Evolutionary conservation across 35 echinoderm and acorn worm species (phyloP).

Genomic region (Ophioderma brevispina): DNA sequence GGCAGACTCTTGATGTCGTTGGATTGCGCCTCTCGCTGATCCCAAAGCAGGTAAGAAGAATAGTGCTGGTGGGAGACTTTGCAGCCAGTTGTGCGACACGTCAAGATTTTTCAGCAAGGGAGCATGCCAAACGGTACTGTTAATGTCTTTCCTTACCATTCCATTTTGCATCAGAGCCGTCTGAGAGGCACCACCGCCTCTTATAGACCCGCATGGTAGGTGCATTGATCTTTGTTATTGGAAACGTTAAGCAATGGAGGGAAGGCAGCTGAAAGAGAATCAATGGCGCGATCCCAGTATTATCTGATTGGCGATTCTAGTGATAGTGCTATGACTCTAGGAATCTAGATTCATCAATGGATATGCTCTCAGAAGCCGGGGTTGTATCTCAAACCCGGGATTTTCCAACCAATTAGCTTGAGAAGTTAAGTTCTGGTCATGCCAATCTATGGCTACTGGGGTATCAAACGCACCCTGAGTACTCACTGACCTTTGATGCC

Average conservation of each 20-base stretch:
- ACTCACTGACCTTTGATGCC: conserved; percentile 61
- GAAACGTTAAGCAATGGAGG: conserved; percentile 79
- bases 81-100: conserved; percentile 70
- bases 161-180: background rate
- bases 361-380: conserved; percentile 63
- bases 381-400: conserved; percentile 78
- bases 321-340: conserved; percentile 60
- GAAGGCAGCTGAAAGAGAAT: conserved; percentile 87
- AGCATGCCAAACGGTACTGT: conserved; percentile 65
- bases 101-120: conserved; percentile 69
- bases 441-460: conserved; percentile 88
- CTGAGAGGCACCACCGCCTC: background rate
- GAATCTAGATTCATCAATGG: conserved; percentile 51
- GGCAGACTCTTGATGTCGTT: conserved; percentile 73
- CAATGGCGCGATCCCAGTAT: conserved; percentile 73
- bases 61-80: conserved; percentile 55
- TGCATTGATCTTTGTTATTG: conserved; percentile 80
- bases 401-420: conserved; percentile 86
- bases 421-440: conserved; percentile 90
- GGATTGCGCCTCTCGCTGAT: conserved; percentile 36
- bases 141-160: background rate
- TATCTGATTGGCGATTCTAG: conserved; percentile 89
- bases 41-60: conserved; percentile 78
- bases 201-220: conserved; percentile 41
- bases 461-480: conserved; percentile 79